Base-by-base conservation (phyloP, 2,113 vertebrate genomes). In the Dromiciops gliroides region DNA sequence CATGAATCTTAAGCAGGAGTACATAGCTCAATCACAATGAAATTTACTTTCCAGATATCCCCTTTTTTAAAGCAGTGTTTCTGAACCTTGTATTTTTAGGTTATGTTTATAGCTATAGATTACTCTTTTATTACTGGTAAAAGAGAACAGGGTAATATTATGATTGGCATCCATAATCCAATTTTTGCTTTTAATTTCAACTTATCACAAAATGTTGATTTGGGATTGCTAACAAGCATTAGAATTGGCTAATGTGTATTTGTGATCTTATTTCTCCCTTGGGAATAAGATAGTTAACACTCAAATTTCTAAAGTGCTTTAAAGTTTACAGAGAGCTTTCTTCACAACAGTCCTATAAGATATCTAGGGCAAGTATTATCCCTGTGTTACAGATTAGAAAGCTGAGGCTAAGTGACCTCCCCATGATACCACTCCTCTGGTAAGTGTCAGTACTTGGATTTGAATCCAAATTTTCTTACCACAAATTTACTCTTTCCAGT, bases 131-230 rank as follows among this genome's bases (percentile, higher is more conserved):
- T 7, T 10, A 51, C 0, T 93, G 19, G 1, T 44, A 83, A 83
- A 83, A 44, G 44, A 75, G 90, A 51, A 47, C 25, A 22, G 50
- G 31, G 2, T 37, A 26, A 53, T 89, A 51, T 83, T 83, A 23
- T 89, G 51, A 89, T 51, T 89, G 23, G 92, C 92, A 22, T 88
- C 56, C 50, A 19, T 37, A 19, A 3, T 93, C 92, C 48, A 51
- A n/a, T 56, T 10, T 94, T 24, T 95, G 48, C 31, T 47, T 49
- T 14, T 91, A 25, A 31, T 49, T 94, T 95, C 93, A 2, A 26
- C 95, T 8, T 88, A 50, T 89, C 31, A 50, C 48, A 90, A 52
- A 89, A 24, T 94, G 56, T 93, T 94, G 53, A 56, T 4, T 92
- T 47, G 53, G 89, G 50, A 88, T 48, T 51, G 44, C 22, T 83